Evolutionary conservation across 2,113 vertebrate species (phyloP).

Genomic region (Tetrax tetrax): DNA sequence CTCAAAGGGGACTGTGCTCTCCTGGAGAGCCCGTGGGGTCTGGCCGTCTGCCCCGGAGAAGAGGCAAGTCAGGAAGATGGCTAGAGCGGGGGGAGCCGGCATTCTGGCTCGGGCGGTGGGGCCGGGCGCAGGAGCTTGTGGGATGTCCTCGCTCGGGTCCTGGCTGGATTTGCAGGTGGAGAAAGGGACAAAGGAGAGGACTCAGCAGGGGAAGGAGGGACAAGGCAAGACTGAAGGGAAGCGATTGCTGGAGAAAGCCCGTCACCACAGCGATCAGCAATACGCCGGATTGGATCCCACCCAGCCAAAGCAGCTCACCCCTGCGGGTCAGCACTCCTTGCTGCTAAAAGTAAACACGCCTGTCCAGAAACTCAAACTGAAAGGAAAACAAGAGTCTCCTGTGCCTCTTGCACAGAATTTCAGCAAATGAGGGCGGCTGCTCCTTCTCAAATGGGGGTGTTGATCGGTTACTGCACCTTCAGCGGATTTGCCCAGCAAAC

Average conservation of each 20-base stretch:
- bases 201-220: not conserved
- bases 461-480: no score
- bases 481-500: no score
- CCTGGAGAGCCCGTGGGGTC: not conserved
- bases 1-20: not conserved
- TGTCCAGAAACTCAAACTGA: not conserved
- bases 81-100: not conserved
- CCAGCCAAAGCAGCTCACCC: no score
- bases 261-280: not conserved
- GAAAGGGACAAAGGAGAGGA: not conserved
- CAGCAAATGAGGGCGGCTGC: not conserved
- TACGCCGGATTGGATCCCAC: rapidly evolving
- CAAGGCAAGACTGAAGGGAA: rapidly evolving
- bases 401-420: not conserved
- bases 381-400: not conserved
- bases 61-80: slow-evolving; percentile 25
- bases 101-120: rapidly evolving
- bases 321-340: not conserved
- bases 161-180: not conserved
- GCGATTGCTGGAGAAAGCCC: not conserved
- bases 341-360: not conserved
- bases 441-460: rapidly evolving
- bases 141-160: not conserved
- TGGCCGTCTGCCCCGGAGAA: not conserved
- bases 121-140: rapidly evolving